A percentile compares a stretch with the other conserved stretches of the same genome.
These are phyloP conservation scores for Pterois miles DNA, from an alignment of 2,797 vertebrate genomes.

Conservation along the genomic window DNA sequence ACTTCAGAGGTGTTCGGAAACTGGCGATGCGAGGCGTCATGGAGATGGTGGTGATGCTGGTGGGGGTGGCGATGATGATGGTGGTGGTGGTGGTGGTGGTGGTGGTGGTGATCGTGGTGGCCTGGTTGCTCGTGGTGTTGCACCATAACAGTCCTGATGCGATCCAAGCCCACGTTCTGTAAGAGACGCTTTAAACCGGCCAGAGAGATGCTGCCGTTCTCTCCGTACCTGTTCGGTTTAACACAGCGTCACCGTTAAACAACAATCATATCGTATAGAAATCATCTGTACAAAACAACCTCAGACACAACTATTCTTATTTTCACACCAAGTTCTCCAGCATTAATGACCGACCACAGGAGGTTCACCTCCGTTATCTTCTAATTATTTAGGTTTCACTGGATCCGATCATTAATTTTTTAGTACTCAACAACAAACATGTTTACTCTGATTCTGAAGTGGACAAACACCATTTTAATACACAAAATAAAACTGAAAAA, in stretches of 20 bases:
- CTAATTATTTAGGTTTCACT: background rate
- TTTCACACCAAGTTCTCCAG: too few relatives aligned
- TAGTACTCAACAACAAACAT: background rate
- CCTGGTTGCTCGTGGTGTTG: slow-evolving; percentile 64
- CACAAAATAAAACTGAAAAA: too few relatives aligned
- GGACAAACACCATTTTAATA: too few relatives aligned
- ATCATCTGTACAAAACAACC: too few relatives aligned
- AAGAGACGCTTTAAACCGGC: slow-evolving; percentile 89
- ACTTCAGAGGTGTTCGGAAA: slow-evolving; percentile 28
- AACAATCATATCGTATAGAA: too few relatives aligned
- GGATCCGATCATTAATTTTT: background rate
- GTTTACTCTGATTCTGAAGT: background rate
- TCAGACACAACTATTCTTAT: too few relatives aligned
- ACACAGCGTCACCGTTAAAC: too few relatives aligned
- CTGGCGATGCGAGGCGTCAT: slow-evolving; percentile 38
- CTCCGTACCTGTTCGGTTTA: slow-evolving; percentile 86
- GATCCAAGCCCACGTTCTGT: slow-evolving; percentile 88
- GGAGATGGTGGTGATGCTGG: background rate
- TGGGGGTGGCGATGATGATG: slow-evolving; percentile 20
- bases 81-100: slow-evolving; percentile 22
- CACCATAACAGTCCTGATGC: slow-evolving; percentile 81
- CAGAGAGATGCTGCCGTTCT: slow-evolving; percentile 92
- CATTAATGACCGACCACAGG: too few relatives aligned
- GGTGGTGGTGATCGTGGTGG: slow-evolving; percentile 18
- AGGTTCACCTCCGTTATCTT: too few relatives aligned